Conservation (phyloP, 2,888 invertebrate genomes). For the Campopleginae sp. region DNA sequence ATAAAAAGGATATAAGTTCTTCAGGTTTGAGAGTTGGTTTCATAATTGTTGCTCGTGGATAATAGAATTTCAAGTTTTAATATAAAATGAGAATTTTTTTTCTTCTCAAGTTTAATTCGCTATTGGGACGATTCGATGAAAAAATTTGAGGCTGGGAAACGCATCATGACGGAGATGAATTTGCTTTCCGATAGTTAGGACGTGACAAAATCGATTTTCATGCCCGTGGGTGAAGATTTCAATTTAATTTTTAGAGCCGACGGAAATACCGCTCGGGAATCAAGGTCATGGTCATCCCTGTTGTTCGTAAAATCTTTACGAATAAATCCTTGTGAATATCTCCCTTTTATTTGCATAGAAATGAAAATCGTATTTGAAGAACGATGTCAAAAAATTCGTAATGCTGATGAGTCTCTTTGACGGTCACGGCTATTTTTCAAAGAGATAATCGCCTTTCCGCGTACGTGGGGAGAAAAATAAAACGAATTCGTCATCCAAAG, state of each 20-base stretch:
- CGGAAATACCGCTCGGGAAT: not conserved
- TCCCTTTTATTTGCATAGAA: not conserved
- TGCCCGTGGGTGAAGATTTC: not conserved
- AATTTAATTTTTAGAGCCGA: not conserved
- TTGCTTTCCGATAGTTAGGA: not conserved
- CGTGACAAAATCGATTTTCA: conserved; percentile 5
- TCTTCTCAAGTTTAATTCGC: not conserved
- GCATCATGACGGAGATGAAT: not conserved
- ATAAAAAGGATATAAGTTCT: not conserved
- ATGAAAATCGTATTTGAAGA: not conserved
- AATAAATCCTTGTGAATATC: not conserved
- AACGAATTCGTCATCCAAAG: not conserved
- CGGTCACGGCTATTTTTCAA: not conserved
- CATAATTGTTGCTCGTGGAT: not conserved
- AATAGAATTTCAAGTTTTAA: not conserved
- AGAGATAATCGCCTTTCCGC: not conserved
- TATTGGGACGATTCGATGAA: not conserved
- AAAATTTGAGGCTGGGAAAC: not conserved
- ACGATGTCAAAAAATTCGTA: not conserved
- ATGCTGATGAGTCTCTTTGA: not conserved
- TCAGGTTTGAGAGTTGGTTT: not conserved
- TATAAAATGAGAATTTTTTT: not conserved
- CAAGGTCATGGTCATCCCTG: not conserved
- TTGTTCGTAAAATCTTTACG: not conserved
- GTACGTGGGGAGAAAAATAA: not conserved